Conservation (phyloP, 2,888 invertebrate genomes). For the Ormyrus labotus region DNA sequence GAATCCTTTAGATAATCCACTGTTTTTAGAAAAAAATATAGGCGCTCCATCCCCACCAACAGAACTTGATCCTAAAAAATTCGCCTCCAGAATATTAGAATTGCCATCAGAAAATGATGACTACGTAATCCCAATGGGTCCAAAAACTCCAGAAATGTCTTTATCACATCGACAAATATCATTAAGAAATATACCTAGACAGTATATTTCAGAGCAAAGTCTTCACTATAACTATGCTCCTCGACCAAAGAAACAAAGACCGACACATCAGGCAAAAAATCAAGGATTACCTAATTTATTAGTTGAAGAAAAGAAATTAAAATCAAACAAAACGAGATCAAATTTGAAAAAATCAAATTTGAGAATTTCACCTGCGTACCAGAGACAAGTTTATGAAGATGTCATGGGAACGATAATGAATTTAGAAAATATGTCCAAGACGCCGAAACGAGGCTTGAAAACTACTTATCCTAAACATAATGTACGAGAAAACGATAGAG, state of each 20-base stretch:
- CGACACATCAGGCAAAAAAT: neutral
- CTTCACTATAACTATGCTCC: constrained; percentile 11
- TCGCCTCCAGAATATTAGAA: constrained; percentile 64
- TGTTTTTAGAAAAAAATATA: constrained; percentile 78
- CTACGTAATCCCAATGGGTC: constrained; percentile 60
- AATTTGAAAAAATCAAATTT: constrained; percentile 40
- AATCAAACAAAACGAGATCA: constrained; percentile 15
- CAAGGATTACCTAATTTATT: neutral
- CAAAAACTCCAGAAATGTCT: constrained; percentile 66
- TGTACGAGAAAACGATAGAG: constrained; percentile 10
- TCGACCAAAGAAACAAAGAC: neutral
- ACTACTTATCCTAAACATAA: constrained; percentile 6
- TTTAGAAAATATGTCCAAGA: constrained; percentile 59
- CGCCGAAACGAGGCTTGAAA: neutral
- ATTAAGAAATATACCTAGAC: neutral
- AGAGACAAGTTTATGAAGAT: constrained; percentile 71
- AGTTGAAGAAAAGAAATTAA: neutral
- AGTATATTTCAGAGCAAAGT: constrained; percentile 3
- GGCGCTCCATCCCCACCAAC: constrained; percentile 65
- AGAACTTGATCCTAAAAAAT: constrained; percentile 63
- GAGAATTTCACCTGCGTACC: constrained; percentile 62
- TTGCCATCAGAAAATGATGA: constrained; percentile 62
- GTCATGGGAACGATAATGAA: constrained; percentile 72
- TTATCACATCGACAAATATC: neutral
- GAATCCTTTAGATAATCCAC: constrained; percentile 85